A percentile compares a stretch with the other conserved stretches of the same genome.
phyloP scores from a whole-genome alignment of 2,797 vertebrate genomes.

The Coregonus sp. region DNA sequence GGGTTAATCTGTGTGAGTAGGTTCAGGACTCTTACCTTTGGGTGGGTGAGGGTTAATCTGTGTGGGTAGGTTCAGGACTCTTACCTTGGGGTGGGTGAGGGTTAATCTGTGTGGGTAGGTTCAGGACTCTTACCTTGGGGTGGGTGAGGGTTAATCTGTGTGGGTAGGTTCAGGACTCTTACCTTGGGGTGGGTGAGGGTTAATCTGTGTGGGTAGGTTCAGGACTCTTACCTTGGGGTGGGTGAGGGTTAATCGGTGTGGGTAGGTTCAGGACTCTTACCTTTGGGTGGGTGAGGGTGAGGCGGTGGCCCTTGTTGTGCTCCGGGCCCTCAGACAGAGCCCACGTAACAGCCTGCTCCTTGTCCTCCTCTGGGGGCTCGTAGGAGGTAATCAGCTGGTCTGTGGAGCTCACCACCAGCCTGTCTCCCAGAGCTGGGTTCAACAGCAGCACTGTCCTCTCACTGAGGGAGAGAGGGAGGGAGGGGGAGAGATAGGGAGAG shows the following conservation, averaged over 20 bases:
- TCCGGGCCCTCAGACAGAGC: slow-evolving; percentile 62
- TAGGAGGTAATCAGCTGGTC: slow-evolving; percentile 79
- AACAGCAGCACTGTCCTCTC: slow-evolving; percentile 79
- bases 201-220: too few species aligned
- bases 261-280: slow-evolving; percentile 57
- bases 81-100: too few species aligned
- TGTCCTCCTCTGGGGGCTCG: slow-evolving; percentile 68
- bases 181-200: too few species aligned
- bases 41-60: slow-evolving; percentile 59
- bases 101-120: too few species aligned
- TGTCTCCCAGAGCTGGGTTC: slow-evolving; percentile 83
- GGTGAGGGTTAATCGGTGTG: not conserved
- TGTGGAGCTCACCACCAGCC: slow-evolving; percentile 70
- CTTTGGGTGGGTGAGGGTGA: slow-evolving; percentile 82
- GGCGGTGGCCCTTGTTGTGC: slow-evolving; percentile 71
- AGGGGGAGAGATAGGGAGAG: not conserved
- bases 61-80: slow-evolving; percentile 32
- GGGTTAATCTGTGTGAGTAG: not conserved
- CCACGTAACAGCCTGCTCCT: slow-evolving; percentile 75
- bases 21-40: not conserved
- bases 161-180: too few species aligned
- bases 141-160: too few species aligned
- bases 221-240: too few species aligned
- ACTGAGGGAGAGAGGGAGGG: slow-evolving; percentile 55
- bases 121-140: too few species aligned